phyloP scores from a whole-genome alignment of 2,113 vertebrate species.

The Macaca nemestrina region DNA sequence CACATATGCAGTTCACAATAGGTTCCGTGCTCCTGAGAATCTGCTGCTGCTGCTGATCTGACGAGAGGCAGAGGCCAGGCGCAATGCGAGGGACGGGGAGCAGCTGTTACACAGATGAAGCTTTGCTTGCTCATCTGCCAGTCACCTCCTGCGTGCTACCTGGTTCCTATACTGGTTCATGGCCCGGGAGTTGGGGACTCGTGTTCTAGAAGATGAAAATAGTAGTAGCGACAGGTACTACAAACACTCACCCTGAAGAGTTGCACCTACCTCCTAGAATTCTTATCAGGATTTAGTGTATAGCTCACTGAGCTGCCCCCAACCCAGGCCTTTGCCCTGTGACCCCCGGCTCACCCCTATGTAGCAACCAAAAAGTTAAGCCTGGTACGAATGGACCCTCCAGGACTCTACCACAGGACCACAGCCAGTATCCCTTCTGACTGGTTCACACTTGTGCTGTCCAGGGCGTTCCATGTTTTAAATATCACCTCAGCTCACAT shows the following conservation, averaged over 20 bases:
- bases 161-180: too few species aligned
- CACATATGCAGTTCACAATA: too few species aligned
- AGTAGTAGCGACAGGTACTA: background rate
- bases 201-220: background rate
- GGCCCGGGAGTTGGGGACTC: too few species aligned
- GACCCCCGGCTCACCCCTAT: too few species aligned
- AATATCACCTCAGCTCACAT: background rate
- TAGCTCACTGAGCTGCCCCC: background rate
- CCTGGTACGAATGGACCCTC: background rate
- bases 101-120: too few species aligned
- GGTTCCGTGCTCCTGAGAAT: too few species aligned
- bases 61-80: too few species aligned
- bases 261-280: background rate
- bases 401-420: background rate
- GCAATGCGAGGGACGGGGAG: too few species aligned
- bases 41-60: too few species aligned
- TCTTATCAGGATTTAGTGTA: background rate
- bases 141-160: too few species aligned
- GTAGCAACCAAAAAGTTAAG: background rate
- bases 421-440: background rate
- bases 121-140: too few species aligned
- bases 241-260: background rate
- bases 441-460: too few species aligned
- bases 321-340: background rate
- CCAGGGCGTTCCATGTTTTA: background rate